A percentile compares a stretch with the other conserved stretches of the same genome.
Conservation (phyloP, 2,113 vertebrate genomes). For the Muntiacus reevesi region DNA sequence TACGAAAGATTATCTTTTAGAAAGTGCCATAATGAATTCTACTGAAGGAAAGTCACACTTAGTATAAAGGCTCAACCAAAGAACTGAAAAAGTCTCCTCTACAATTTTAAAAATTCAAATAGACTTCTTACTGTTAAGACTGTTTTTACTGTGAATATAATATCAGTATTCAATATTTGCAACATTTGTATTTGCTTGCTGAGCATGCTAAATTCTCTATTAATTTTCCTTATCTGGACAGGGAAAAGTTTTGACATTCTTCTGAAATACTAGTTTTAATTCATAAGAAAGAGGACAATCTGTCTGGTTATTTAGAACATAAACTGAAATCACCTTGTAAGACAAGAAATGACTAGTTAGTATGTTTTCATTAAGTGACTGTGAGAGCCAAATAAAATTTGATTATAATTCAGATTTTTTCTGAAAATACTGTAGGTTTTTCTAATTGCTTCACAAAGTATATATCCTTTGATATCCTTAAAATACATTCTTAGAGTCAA, state of each 20-base stretch:
- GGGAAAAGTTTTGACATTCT: not conserved
- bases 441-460: not conserved
- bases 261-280: conserved; percentile 52
- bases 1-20: not conserved
- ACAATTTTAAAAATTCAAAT: conserved; percentile 27
- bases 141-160: not conserved
- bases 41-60: not conserved
- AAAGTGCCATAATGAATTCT: not conserved
- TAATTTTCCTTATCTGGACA: conserved; percentile 59
- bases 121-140: not conserved
- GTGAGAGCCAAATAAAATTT: not conserved
- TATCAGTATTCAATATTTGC: not conserved
- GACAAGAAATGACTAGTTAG: not conserved
- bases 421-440: not conserved
- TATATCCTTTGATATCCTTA: not conserved
- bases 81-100: not conserved
- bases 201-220: conserved; percentile 60
- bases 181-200: conserved; percentile 31
- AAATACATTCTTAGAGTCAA: not conserved
- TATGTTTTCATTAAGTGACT: not conserved
- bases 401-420: not conserved
- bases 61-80: not conserved
- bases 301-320: not conserved
- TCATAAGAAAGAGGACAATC: conserved; percentile 11
- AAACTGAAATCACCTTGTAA: conserved; percentile 39